Evolutionary conservation across 2,888 invertebrate species (phyloP).

Genomic region (Heteropelma amictum): DNA sequence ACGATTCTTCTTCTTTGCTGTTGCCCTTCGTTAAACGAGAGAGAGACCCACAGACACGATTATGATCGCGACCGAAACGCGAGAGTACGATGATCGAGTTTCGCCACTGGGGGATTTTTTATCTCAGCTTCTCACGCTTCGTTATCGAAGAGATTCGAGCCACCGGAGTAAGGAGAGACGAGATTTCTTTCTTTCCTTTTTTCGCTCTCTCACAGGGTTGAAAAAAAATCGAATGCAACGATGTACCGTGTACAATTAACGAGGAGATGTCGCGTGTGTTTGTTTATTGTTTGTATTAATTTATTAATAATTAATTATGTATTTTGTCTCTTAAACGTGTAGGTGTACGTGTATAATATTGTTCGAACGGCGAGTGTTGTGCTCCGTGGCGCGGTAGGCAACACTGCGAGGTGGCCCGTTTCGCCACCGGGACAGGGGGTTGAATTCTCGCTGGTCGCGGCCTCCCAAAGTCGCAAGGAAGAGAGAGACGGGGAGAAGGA

Average conservation of each 20-base stretch:
- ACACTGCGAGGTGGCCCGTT: slow-evolving; percentile 67
- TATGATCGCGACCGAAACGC: too few relatives aligned
- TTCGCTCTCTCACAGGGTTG: background rate
- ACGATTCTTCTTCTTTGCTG: background rate
- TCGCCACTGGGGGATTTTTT: too few relatives aligned
- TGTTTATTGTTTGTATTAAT: too few relatives aligned
- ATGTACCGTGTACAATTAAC: background rate
- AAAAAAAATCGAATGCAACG: too few relatives aligned
- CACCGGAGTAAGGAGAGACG: too few relatives aligned
- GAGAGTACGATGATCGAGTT: too few relatives aligned
- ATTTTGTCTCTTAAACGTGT: background rate
- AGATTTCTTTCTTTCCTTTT: background rate
- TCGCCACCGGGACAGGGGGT: slow-evolving; percentile 53
- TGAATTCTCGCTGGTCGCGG: slow-evolving; percentile 31
- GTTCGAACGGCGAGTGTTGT: slow-evolving; percentile 71
- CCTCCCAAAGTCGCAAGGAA: slow-evolving; percentile 13
- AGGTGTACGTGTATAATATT: slow-evolving; percentile 50
- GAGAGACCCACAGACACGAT: slow-evolving; percentile 6
- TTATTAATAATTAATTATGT: background rate
- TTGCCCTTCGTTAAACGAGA: background rate
- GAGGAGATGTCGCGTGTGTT: background rate
- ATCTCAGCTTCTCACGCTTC: too few relatives aligned
- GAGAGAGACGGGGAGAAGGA: background rate
- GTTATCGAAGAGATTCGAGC: too few relatives aligned
- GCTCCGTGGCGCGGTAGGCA: slow-evolving; percentile 70